These are phyloP conservation scores for Echiichthys vipera DNA, from an alignment of 2,797 vertebrate genomes.

Conservation along the genomic window DNA sequence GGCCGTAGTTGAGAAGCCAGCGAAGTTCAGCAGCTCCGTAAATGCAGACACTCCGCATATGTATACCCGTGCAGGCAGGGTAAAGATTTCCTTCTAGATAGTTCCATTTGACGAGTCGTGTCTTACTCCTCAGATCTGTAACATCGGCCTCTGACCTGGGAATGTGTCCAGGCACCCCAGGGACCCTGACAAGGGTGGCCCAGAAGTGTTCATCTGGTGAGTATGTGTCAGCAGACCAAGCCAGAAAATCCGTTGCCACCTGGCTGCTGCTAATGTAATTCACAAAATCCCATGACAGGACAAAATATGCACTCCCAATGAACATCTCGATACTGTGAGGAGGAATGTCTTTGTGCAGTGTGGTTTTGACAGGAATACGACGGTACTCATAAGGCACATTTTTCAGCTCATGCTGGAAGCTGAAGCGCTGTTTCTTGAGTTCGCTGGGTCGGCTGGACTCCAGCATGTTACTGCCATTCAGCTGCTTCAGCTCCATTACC, in stretches of 20 bases:
- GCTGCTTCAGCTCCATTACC: constrained; percentile 87
- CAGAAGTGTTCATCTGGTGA: constrained; percentile 96
- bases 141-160: constrained; percentile 84
- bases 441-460: constrained; percentile 88
- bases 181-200: constrained; percentile 90
- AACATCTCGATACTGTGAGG: constrained; percentile 90
- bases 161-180: constrained; percentile 89
- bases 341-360: constrained; percentile 80
- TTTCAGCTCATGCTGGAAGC: constrained; percentile 86
- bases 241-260: constrained; percentile 88
- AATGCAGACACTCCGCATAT: constrained; percentile 93
- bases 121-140: constrained; percentile 92
- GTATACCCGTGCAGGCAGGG: constrained; percentile 90
- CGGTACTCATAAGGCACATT: constrained; percentile 86
- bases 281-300: constrained; percentile 88
- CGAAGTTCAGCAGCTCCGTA: constrained; percentile 91
- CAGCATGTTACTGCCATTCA: constrained; percentile 91
- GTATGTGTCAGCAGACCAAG: constrained; percentile 92
- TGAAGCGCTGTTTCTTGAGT: constrained; percentile 89
- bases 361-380: constrained; percentile 87
- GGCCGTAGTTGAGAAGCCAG: constrained; percentile 91
- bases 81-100: constrained; percentile 90
- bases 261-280: constrained; percentile 79
- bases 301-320: constrained; percentile 94
- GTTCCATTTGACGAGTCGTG: constrained; percentile 94